phyloP scores from a whole-genome alignment of 2,797 vertebrate species.

The Tiaroga cobitis region DNA sequence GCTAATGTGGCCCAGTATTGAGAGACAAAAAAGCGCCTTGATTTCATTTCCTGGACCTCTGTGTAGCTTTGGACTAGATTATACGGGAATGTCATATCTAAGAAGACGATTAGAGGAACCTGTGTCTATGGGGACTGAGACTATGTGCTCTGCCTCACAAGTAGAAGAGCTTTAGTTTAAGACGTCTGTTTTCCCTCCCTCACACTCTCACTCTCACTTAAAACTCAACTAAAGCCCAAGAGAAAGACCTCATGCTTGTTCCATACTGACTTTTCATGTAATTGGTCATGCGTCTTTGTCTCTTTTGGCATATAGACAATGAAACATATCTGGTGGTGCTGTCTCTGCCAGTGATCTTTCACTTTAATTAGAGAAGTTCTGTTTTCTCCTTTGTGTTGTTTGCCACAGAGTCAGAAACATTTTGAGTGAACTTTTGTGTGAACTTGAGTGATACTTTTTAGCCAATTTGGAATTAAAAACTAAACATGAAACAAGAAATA shows the following conservation, averaged over 20 bases:
- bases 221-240: slow-evolving; percentile 52
- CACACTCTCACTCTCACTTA: slow-evolving; percentile 20
- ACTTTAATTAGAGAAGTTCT: slow-evolving; percentile 42
- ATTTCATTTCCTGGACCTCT: slow-evolving; percentile 77
- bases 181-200: background rate
- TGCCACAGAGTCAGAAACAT: background rate
- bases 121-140: slow-evolving; percentile 64
- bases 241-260: slow-evolving; percentile 68
- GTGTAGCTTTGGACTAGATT: slow-evolving; percentile 70
- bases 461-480: background rate
- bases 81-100: slow-evolving; percentile 71
- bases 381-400: background rate
- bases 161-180: slow-evolving; percentile 63
- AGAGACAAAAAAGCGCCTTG: slow-evolving; percentile 67
- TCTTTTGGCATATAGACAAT: background rate
- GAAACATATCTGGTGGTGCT: slow-evolving; percentile 54
- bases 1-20: slow-evolving; percentile 73
- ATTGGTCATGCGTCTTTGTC: slow-evolving; percentile 30
- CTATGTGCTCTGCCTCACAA: slow-evolving; percentile 71
- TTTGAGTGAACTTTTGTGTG: background rate
- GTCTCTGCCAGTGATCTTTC: slow-evolving; percentile 61
- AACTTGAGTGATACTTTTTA: no score
- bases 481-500: background rate
- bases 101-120: slow-evolving; percentile 76
- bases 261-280: slow-evolving; percentile 45